A percentile compares a stretch with the other conserved stretches of the same genome.
Evolutionary conservation across 2,888 invertebrate species (phyloP).

Genomic region (Calameuta filiformis): DNA sequence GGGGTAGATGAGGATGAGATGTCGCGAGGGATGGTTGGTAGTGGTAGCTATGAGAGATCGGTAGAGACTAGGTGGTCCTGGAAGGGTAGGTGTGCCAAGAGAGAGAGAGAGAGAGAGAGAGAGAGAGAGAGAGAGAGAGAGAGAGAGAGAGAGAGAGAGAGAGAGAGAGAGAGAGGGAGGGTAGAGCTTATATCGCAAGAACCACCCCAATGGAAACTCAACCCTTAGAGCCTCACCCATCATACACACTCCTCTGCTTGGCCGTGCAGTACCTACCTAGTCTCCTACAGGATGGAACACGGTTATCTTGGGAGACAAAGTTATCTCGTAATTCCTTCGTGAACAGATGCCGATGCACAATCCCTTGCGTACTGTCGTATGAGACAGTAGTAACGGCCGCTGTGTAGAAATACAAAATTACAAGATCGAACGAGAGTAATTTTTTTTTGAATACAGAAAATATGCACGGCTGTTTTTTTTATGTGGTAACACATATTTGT

Average conservation of each 20-base stretch:
- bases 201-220: constrained; percentile 64
- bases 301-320: constrained; percentile 63
- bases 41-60: neutral
- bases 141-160: constrained; percentile 27
- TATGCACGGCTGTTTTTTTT: neutral
- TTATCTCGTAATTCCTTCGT: constrained; percentile 65
- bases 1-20: constrained; percentile 43
- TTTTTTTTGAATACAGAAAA: neutral
- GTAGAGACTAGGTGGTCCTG: neutral
- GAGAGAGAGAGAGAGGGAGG: constrained; percentile 34
- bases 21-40: neutral
- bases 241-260: constrained; percentile 57
- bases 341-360: constrained; percentile 63
- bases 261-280: neutral
- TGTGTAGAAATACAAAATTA: neutral
- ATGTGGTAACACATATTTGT: neutral
- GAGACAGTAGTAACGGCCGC: constrained; percentile 46
- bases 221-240: constrained; percentile 62
- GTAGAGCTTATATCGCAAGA: constrained; percentile 60
- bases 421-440: neutral
- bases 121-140: constrained; percentile 32
- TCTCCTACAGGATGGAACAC: neutral
- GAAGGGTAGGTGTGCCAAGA: constrained; percentile 12
- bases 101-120: constrained; percentile 26
- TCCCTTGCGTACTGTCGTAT: constrained; percentile 18